These are phyloP conservation scores for Pimephales promelas DNA, from an alignment of 2,113 vertebrate genomes.

Conservation along the genomic window DNA sequence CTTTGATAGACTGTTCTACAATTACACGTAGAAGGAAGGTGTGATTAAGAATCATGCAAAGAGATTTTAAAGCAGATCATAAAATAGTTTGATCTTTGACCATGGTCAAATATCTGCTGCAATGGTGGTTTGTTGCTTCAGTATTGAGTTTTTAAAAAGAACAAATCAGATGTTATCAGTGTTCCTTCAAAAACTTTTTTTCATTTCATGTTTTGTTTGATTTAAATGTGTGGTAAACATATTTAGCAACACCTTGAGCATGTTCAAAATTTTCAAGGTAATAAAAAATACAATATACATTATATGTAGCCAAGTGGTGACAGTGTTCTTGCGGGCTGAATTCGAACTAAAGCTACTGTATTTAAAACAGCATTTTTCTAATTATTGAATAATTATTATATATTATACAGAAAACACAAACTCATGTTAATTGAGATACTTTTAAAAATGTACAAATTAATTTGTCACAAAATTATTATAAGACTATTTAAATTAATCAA, in stretches of 20 bases:
- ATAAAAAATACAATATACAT: not conserved
- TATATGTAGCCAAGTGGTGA: too few relatives aligned
- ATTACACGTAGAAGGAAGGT: constrained; percentile 23
- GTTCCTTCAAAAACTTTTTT: not conserved
- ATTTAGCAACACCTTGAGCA: not conserved
- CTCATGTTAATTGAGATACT: not conserved
- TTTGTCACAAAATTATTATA: not conserved
- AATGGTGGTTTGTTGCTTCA: not conserved
- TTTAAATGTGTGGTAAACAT: not conserved
- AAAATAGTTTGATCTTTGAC: not conserved
- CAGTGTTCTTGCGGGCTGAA: too few relatives aligned
- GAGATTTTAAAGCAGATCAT: not conserved
- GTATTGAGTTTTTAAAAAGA: too few relatives aligned
- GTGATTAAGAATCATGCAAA: not conserved
- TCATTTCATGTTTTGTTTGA: not conserved
- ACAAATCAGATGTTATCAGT: not conserved
- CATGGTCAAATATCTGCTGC: not conserved
- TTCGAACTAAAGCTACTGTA: not conserved
- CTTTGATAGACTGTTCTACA: constrained; percentile 64
- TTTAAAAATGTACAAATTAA: not conserved
- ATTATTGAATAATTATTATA: not conserved
- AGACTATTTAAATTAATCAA: not conserved
- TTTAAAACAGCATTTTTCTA: not conserved
- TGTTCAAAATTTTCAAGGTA: not conserved
- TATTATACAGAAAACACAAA: not conserved